Evolutionary conservation across 2,797 vertebrate genomes (phyloP).

Genomic region (Trichosurus vulpecula): DNA sequence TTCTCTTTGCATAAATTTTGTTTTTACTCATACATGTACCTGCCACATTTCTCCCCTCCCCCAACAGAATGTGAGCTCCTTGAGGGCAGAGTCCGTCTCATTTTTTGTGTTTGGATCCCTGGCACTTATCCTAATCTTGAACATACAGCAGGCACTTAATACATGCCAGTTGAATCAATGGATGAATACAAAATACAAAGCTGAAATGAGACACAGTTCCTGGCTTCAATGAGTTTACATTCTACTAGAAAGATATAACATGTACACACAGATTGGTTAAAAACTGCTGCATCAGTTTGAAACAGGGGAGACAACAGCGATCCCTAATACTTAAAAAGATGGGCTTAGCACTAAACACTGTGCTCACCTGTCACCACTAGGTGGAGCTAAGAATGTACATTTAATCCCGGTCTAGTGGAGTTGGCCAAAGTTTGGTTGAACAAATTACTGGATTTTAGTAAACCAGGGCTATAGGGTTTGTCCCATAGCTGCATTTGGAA

Average conservation of each 20-base stretch:
- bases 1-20: not conserved
- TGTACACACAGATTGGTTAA: not conserved
- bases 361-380: not conserved
- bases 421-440: not conserved
- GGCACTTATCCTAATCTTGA: not conserved
- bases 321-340: not conserved
- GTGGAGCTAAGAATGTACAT: not conserved
- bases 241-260: not conserved
- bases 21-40: not conserved
- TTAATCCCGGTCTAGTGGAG: not conserved
- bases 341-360: not conserved
- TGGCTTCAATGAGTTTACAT: not conserved
- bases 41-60: not conserved
- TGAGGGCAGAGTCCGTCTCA: not conserved
- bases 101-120: not conserved
- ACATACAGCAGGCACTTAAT: not conserved
- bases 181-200: not conserved
- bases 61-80: not conserved
- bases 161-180: not conserved
- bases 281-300: not conserved
- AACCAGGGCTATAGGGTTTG: not conserved
- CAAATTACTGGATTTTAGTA: not conserved
- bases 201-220: not conserved
- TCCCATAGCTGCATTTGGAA: not conserved
- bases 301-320: not conserved